Base-by-base conservation (phyloP, 2,797 vertebrate species). In the Alfaro cultratus region DNA sequence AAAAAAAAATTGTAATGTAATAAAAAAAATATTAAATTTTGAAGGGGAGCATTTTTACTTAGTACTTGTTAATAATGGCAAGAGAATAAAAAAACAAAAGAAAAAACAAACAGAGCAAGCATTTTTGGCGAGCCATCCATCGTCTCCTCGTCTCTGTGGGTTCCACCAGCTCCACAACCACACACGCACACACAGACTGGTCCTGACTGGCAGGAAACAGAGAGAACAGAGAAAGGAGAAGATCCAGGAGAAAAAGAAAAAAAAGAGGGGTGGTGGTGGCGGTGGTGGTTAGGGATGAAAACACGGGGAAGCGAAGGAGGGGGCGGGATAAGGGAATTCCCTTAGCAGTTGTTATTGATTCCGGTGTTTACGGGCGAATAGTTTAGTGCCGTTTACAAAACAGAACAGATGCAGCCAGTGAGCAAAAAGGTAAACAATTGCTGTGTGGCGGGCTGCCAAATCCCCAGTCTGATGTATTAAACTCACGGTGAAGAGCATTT, bases 381-480 rank as follows among this genome's bases (percentile, higher is more conserved):
- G 97, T 97, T 98, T 98, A 99, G 96, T 97, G 96, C 96, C 95
- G 95, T 98, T 99, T 98, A 98, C 97, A 97, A 98, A 98, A 97
- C 97, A 96, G 97, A 99, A 97, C 97, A 99, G 98, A 99, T 98
- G 98, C 97, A 98, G 97, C 97, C 96, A 95, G 96, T 96, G 97
- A 97, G 97, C 96, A 97, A 97, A 98, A 99, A 99, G 97, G 97
- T 99, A 99, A 99, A 99, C 97, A 99, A 98, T 98, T 97, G 97
- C 97, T 97, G 95, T 96, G 94, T 98, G 98, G 98, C 97, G 94
- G 94, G 92, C 96, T 97, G 97, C 97, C 98, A 99, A 97, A 96
- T 96, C 96, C 96, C 95, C 94, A 97, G 96, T 95, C 94, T 96
- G 95, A 98, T 97, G 97, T 97, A 99, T 98, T 99, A 98, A 97